phyloP scores from a whole-genome alignment of 2,797 vertebrate genomes.

The Phataginus tricuspis region DNA sequence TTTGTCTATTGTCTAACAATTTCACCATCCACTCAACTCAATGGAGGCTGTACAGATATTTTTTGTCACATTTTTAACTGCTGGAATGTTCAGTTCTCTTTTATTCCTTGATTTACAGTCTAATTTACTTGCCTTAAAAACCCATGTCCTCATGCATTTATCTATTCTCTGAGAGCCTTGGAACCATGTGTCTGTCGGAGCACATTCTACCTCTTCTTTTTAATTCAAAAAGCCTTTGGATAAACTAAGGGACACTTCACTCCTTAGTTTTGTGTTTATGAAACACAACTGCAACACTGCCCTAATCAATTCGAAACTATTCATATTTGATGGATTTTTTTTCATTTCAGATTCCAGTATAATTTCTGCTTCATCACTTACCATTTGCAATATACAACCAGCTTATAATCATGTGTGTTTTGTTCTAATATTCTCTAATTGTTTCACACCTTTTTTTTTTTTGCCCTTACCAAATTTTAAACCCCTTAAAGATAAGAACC shows the following conservation, averaged over 20 bases:
- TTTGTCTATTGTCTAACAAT: neutral
- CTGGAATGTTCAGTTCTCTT: conserved; percentile 56
- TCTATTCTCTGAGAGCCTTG: neutral
- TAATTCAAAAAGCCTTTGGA: conserved; percentile 38
- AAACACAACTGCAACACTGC: neutral
- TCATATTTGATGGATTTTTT: neutral
- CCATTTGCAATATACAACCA: neutral
- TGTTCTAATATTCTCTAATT: neutral
- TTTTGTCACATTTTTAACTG: conserved; percentile 56
- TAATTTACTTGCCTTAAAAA: conserved; percentile 63
- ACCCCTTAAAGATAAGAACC: neutral
- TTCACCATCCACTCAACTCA: conserved; percentile 37
- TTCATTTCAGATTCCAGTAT: neutral
- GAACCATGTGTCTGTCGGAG: neutral
- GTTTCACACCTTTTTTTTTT: neutral
- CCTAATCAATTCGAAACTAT: neutral
- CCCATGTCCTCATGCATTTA: conserved; percentile 21
- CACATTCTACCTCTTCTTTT: neutral
- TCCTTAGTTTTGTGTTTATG: conserved; percentile 39
- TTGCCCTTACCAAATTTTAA: neutral
- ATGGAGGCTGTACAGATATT: conserved; percentile 51
- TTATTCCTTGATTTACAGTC: conserved; percentile 62
- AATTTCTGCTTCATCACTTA: neutral
- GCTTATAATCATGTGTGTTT: neutral
- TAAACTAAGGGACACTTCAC: conserved; percentile 21